Base-by-base conservation (phyloP, 2,888 invertebrate genomes). In the Athetis lepigone region DNA sequence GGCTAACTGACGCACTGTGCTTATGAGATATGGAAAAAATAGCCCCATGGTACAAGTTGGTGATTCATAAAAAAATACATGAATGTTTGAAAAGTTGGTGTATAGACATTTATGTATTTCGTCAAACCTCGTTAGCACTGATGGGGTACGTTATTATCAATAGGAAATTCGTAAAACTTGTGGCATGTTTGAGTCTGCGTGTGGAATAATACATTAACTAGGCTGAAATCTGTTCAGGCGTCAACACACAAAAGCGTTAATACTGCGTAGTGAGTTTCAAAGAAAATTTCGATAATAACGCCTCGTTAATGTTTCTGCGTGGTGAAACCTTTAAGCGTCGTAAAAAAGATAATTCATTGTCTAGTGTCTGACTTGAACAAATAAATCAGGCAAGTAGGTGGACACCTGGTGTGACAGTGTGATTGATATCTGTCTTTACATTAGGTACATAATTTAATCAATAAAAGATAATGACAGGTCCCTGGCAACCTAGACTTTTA, bases 101-200 rank as follows among this genome's bases (percentile, higher is more conserved):
- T n/a, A n/a, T n/a, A n/a, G n/a, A n/a, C n/a, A 25, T 13, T 19
- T 2, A 16, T 1, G 16, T 6, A 11, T 1, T 21, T 21, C 6
- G 8, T 39, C 4, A 39, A 57, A 39, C 39, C 6, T 21, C 13
- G 9, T 16, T 16, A 39, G 1, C 19, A 19, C 2, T 11, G 0
- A 33, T 3, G 5, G 0, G n/a, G 7, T 3, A 56, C 7, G 39
- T 8, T 9, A n/a, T 25, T 3, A 40, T 18, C 13, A 40, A 33
- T 21, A 27, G 9, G 3, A 27, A 37, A 43, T 57, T 45, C 25
- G 19, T 66, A 66, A 75, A 74, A 66, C 37, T 72, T 69, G 69
- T 69, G 33, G 73, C 75, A 69, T 66, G 69, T 77, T 73, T 69
- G 9, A 40, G 16, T 46, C 13, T 52, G 13, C 9, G 13, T 25